Evolutionary conservation across 1,140 invertebrate genomes (phyloP).

Genomic region (Mylabris phalerata): DNA sequence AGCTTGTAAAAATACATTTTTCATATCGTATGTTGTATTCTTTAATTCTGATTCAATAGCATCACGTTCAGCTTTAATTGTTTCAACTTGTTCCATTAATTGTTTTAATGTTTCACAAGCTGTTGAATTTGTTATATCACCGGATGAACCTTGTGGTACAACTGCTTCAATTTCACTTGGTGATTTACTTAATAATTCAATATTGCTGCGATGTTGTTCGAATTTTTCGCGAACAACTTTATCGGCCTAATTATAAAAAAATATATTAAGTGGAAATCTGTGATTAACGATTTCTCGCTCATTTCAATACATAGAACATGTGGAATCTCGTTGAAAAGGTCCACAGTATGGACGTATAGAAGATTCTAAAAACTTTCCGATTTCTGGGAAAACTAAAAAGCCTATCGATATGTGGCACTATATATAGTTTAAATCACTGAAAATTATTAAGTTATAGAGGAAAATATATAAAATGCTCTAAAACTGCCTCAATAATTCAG

Average conservation of each 20-base stretch:
- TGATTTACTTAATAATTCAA: slow-evolving; percentile 74
- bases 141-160: slow-evolving; percentile 50
- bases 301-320: no score
- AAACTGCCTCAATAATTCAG: no score
- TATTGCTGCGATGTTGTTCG: slow-evolving; percentile 68
- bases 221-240: slow-evolving; percentile 83
- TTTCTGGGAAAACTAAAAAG: no score
- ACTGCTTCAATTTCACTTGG: slow-evolving; percentile 55
- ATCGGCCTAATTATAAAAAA: slow-evolving; percentile 42
- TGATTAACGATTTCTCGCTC: no score
- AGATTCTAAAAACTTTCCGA: no score
- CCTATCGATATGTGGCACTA: no score
- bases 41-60: slow-evolving; percentile 84
- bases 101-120: slow-evolving; percentile 62
- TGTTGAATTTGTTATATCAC: slow-evolving; percentile 50
- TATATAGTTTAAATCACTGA: no score
- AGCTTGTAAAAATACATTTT: slow-evolving; percentile 70
- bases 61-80: slow-evolving; percentile 83
- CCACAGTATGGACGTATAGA: no score
- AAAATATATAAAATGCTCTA: no score
- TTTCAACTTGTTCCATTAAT: slow-evolving; percentile 83
- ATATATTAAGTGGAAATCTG: background rate
- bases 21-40: slow-evolving; percentile 76
- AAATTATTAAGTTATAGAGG: no score
- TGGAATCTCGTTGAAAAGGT: no score